Evolutionary conservation across 1,140 invertebrate species (phyloP), one percentile per base, ranked within the genome.

Genomic region (Drosophila athabasca): DNA sequence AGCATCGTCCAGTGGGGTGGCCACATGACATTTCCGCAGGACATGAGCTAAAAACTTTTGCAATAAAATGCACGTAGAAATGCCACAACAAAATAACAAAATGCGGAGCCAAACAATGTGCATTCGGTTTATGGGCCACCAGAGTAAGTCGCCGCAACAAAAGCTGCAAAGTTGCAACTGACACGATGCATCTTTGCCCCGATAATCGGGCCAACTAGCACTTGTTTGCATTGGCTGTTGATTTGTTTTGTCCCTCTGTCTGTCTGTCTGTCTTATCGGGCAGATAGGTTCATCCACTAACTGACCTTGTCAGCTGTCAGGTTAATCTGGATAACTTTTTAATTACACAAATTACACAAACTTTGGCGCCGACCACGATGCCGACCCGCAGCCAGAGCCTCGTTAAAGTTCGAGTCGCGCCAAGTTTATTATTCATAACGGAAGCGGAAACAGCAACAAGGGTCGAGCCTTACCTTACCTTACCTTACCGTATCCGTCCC

Each of bases 301-400:
- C 53, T 68, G 76, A 70, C 76, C 76, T 53, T 66, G 75, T 44
- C 55, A 29, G 69, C 53, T 72, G 55, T 26, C 68, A 50, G 60
- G 60, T 73, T 62, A 75, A 75, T 75, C 58, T 58, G 62, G 46
- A 26, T 53, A 82, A 83, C 57, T 82, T 82, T 39, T 82, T 83
- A 82, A 82, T 84, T 79, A 83, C 75, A 75, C 64, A 83, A 79
- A 83, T 82, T 82, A 82, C 64, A 83, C 64, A 83, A 84, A 50
- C 79, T 82, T 75, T 13, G 35, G 49, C 45, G 53, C 48, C 64
- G 52, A 39, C 17, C 17, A 19, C 17, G 17, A 19, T 3, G 35
- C 35, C 4, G 11, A 39, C 3, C 35, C 3, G 35, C 0, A 39
- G 35, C 35, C 11, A 3, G 11, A 53, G 73, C 68, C 49, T 59